Conservation (phyloP, 2,888 invertebrate species). For the Ischnus inquisitorius region DNA sequence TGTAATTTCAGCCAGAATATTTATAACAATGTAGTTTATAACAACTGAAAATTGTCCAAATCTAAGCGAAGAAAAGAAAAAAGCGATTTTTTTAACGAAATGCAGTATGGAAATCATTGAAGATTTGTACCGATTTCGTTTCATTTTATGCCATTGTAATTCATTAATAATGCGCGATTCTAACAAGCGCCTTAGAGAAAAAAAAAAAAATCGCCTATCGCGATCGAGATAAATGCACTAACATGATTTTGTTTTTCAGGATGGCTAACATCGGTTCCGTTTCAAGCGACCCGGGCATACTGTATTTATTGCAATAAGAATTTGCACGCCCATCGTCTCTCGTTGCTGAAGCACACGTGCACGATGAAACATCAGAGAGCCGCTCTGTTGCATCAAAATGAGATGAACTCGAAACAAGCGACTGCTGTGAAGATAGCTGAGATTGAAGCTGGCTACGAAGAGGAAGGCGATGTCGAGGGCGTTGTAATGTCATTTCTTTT, state of each 20-base stretch:
- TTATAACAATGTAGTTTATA: too few species aligned
- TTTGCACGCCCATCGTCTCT: constrained; percentile 88
- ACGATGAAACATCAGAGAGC: constrained; percentile 87
- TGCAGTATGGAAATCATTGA: too few species aligned
- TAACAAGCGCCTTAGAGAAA: background rate
- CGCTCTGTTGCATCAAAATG: constrained; percentile 77
- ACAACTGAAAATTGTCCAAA: too few species aligned
- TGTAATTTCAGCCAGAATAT: too few species aligned
- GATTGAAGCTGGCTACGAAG: constrained; percentile 52
- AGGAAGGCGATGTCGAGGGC: constrained; percentile 69
- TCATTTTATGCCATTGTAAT: too few species aligned
- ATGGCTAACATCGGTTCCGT: constrained; percentile 87
- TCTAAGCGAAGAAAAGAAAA: too few species aligned
- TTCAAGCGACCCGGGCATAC: constrained; percentile 87
- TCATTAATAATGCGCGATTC: too few species aligned
- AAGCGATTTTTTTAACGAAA: too few species aligned
- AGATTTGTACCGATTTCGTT: too few species aligned
- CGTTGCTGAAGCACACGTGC: constrained; percentile 88
- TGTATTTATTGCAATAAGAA: constrained; percentile 87
- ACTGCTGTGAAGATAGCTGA: constrained; percentile 50
- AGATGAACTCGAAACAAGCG: constrained; percentile 56
- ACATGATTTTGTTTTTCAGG: constrained; percentile 80
- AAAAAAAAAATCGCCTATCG: background rate
- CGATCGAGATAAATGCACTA: background rate
- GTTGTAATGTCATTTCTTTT: constrained; percentile 44